Conservation (phyloP, 1,140 invertebrate genomes). For the Leptinotarsa texana region DNA sequence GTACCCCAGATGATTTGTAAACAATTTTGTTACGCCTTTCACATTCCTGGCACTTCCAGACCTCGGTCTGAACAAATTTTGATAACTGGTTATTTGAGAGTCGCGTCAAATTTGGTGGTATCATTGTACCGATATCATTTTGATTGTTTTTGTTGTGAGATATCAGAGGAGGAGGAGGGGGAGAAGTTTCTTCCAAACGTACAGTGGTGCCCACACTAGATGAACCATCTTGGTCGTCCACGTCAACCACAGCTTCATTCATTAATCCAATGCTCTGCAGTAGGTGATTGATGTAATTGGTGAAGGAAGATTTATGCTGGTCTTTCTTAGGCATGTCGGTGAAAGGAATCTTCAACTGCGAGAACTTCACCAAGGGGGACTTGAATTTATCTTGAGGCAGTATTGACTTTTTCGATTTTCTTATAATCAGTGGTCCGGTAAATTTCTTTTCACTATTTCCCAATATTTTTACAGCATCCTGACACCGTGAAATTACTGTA, state of each 20-base stretch:
- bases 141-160: neutral
- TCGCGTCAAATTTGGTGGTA: neutral
- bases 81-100: neutral
- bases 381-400: conserved; percentile 19
- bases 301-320: conserved; percentile 20
- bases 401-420: conserved; percentile 20
- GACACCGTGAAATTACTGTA: conserved; percentile 43
- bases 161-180: conserved; percentile 9
- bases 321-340: conserved; percentile 27
- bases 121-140: neutral
- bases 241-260: conserved; percentile 8
- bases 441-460: conserved; percentile 32
- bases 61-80: conserved; percentile 30
- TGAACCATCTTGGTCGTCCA: conserved; percentile 7
- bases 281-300: conserved; percentile 28
- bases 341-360: conserved; percentile 34
- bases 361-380: conserved; percentile 34
- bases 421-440: conserved; percentile 32
- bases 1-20: conserved; percentile 29
- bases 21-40: conserved; percentile 28
- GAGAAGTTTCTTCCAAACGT: neutral
- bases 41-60: conserved; percentile 36
- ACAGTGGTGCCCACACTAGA: neutral
- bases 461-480: conserved; percentile 39
- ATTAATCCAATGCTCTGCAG: conserved; percentile 29